phyloP scores from a whole-genome alignment of 2,113 vertebrate species.

The Xenopus laevis region DNA sequence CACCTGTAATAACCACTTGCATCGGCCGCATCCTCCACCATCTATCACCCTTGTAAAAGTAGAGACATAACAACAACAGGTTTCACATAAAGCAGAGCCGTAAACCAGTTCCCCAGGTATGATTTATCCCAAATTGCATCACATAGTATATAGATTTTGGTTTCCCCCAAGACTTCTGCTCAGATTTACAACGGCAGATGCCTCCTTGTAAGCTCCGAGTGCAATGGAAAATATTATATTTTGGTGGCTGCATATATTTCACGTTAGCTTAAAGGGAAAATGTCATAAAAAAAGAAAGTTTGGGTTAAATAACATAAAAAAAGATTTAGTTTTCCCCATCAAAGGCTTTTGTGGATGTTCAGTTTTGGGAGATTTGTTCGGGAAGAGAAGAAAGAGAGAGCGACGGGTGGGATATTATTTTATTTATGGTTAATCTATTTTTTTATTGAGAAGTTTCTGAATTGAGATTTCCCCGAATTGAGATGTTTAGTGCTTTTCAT shows the following conservation, averaged over 20 bases:
- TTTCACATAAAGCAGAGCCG: not conserved
- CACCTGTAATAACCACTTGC: not conserved
- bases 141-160: not conserved
- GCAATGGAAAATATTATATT: not conserved
- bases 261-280: not conserved
- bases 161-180: not conserved
- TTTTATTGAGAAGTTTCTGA: too few relatives aligned
- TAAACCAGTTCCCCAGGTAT: not conserved
- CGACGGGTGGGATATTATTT: too few relatives aligned
- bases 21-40: not conserved
- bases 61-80: not conserved
- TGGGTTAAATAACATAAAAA: too few relatives aligned
- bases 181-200: not conserved
- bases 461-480: too few relatives aligned
- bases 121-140: not conserved
- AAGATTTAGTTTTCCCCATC: too few relatives aligned
- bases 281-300: too few relatives aligned
- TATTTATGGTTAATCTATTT: too few relatives aligned
- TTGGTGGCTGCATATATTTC: not conserved
- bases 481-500: too few relatives aligned
- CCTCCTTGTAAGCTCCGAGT: not conserved
- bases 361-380: too few relatives aligned
- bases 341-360: too few relatives aligned
- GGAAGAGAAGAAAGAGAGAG: too few relatives aligned
- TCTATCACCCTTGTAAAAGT: not conserved